phyloP scores from a whole-genome alignment of 2,797 vertebrate species.

The Chelonia mydas region DNA sequence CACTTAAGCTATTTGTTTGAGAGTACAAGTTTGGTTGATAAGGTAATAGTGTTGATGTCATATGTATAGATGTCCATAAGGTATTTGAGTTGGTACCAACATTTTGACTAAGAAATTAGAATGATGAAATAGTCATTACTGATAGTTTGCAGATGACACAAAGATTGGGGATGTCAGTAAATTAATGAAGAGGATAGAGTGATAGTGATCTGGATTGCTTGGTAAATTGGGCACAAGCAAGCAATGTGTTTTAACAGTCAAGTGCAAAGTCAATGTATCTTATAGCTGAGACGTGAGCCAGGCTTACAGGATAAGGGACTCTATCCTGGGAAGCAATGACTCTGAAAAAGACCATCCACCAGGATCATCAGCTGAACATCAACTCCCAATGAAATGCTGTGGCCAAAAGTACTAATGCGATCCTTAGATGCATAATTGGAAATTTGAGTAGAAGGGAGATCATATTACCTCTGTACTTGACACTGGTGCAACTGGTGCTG shows the following conservation, averaged over 20 bases:
- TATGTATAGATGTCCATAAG: not conserved
- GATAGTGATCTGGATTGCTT: not conserved
- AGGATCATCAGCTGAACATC: not conserved
- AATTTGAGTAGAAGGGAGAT: not conserved
- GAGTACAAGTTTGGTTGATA: not conserved
- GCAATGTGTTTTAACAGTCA: not conserved
- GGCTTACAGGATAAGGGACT: not conserved
- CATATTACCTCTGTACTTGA: not conserved
- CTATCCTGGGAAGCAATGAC: not conserved
- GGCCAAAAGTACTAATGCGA: not conserved
- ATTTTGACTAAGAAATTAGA: not conserved
- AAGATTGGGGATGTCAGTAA: not conserved
- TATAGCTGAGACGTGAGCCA: not conserved
- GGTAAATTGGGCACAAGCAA: not conserved
- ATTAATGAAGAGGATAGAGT: not conserved
- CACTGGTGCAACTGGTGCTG: not conserved
- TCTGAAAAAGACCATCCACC: not conserved
- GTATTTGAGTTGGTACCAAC: not conserved
- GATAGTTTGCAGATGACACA: not conserved
- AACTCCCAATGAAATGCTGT: not conserved
- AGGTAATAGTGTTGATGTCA: not conserved
- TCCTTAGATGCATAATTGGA: not conserved
- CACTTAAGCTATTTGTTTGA: not conserved
- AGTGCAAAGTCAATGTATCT: not conserved
- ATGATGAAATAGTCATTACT: not conserved